Evolutionary conservation across 2,113 vertebrate species (phyloP), one percentile per base, ranked within the genome.

Genomic region (Ceratotherium simum): DNA sequence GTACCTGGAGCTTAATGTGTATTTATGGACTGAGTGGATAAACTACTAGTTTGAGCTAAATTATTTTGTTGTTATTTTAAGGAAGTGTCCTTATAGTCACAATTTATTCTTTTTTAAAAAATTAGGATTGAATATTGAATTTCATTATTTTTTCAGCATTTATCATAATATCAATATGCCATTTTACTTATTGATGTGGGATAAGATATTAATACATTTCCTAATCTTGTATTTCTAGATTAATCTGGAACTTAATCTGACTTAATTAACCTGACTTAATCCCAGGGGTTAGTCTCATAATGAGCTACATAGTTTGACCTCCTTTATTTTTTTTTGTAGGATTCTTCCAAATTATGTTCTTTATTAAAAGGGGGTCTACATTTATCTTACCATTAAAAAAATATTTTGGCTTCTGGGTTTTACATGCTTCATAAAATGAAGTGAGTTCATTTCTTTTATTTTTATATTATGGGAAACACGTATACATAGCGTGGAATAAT

Each of bases 371-470:
- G 8, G 0, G 2, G 23, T 80, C 48, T 79, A 20, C 42, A 56
- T 46, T 83, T 72, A 60, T 73, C 39, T 81, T 89, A 1, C 18
- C 20, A 18, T 54, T 9, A 29, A 83, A 78, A 75, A 73, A 82
- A 8, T 56, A 51, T 20, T 64, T 67, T 64, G 62, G 25, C 60
- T 76, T 90, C 8, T 64, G 78, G 33, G n/a, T 64, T 90, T 81
- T 85, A 78, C 29, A n/a, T 76, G 64, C 42, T 89, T 95, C 64
- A 88, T 84, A 25, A 95, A 85, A 62, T 75, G 51, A 89, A 84
- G 6, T 46, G 29, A 73, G 1, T 23, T n/a, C n/a, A 80, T 76
- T 90, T 46, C 3, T 17, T 69, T 67, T 86, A 46, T 51, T 70
- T 48, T 67, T 76, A 36, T 56, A 46, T 23, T 46, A 14, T 91